Evolutionary conservation across 2,797 vertebrate genomes (phyloP).

Genomic region (Manis crassicaudata): DNA sequence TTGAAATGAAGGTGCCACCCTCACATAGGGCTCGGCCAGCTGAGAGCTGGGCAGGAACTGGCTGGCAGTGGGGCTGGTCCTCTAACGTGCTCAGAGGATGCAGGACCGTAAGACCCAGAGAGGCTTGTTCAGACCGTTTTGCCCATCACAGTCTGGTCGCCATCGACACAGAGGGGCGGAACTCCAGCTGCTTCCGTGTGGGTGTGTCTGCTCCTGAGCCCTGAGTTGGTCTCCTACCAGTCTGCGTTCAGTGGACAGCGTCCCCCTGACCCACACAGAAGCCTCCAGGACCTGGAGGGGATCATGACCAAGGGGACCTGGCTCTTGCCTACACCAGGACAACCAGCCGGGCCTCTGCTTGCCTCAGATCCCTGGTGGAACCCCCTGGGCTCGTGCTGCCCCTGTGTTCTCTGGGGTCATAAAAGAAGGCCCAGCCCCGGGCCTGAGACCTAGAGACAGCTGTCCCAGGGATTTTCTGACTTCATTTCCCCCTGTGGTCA

Average conservation of each 20-base stretch:
- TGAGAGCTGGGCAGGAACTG: rapidly evolving
- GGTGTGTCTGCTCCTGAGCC: rapidly evolving
- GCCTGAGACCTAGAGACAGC: constrained; percentile 41
- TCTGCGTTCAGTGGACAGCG: rapidly evolving
- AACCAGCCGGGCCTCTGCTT: too few species aligned
- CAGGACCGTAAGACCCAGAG: too few species aligned
- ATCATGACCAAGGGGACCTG: neutral
- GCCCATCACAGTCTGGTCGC: neutral
- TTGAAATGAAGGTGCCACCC: neutral
- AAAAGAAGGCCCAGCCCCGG: neutral
- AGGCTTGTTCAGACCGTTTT: too few species aligned
- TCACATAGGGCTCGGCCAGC: rapidly evolving
- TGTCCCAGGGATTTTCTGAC: constrained; percentile 42
- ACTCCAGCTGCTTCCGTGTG: rapidly evolving
- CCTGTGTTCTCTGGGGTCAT: neutral
- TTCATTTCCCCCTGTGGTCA: neutral
- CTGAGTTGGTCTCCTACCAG: neutral
- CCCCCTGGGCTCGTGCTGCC: constrained; percentile 69
- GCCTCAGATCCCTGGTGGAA: neutral
- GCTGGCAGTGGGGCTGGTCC: neutral
- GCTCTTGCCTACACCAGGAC: rapidly evolving
- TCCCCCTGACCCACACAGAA: neutral
- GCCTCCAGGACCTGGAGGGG: neutral
- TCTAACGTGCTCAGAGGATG: rapidly evolving
- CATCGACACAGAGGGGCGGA: rapidly evolving